phyloP scores from a whole-genome alignment of 2,113 vertebrate species.

The Oxyura jamaicensis region DNA sequence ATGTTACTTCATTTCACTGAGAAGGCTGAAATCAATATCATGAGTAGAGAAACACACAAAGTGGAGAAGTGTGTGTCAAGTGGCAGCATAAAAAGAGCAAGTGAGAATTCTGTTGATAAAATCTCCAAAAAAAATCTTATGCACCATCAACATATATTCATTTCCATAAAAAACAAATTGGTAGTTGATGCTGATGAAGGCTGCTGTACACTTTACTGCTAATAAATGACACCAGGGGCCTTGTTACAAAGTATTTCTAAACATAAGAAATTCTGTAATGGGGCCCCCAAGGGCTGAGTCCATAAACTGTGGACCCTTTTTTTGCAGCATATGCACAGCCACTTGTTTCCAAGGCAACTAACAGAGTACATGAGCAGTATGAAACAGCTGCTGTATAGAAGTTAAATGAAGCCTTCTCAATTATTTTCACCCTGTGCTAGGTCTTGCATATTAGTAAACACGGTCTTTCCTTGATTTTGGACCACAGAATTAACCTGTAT shows the following conservation, averaged over 20 bases:
- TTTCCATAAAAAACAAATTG: slow-evolving; percentile 69
- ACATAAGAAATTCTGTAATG: slow-evolving; percentile 67
- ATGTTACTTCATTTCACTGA: background rate
- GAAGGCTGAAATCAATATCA: slow-evolving; percentile 42
- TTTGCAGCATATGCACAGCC: background rate
- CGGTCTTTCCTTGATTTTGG: background rate
- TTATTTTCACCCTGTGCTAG: background rate
- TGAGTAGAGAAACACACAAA: slow-evolving; percentile 20
- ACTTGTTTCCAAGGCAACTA: slow-evolving; percentile 68
- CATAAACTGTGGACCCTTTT: background rate
- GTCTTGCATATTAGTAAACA: background rate
- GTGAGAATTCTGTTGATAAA: slow-evolving; percentile 45
- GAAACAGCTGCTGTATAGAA: background rate
- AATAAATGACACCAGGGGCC: slow-evolving; percentile 72
- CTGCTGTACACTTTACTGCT: slow-evolving; percentile 61
- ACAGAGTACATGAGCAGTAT: rapidly evolving
- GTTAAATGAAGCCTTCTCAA: background rate
- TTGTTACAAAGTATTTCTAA: slow-evolving; percentile 75
- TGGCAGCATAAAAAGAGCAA: slow-evolving; percentile 29
- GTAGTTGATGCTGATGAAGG: slow-evolving; percentile 60
- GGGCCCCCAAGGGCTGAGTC: slow-evolving; percentile 59
- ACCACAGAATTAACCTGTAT: background rate
- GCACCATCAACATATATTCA: background rate
- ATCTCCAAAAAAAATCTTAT: slow-evolving; percentile 35
- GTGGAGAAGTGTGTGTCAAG: slow-evolving; percentile 6